Evolutionary conservation across 2,797 vertebrate species (phyloP), one percentile per base, ranked within the genome.

Genomic region (Sardinella longiceps): DNA sequence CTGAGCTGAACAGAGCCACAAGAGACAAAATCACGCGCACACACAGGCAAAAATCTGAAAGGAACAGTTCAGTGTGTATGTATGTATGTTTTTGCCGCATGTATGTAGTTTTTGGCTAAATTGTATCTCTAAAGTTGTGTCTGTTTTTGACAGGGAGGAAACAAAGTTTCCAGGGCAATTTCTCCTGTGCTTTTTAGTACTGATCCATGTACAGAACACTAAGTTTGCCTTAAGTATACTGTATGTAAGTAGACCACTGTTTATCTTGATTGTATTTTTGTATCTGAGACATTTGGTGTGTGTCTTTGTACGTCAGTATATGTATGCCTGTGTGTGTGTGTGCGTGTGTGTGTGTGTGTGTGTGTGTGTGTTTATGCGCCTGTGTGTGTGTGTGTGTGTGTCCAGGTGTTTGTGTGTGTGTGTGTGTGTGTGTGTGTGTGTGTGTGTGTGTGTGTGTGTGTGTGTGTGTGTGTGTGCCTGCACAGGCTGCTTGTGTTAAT

Each of bases 401-500:
- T 83, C 37, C 58, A 53, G 87, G 83, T 88, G 89, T 85, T 88
- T 89, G 88, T 89, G 85, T 86, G n/a, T n/a, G n/a, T n/a, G n/a
- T n/a, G n/a, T n/a, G n/a, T n/a, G n/a, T n/a, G n/a, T n/a, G 58
- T 60, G n/a, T 60, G 58, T 60, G 58, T 60, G 58, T 60, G 56
- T 60, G 56, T 60, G 56, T 60, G 56, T 25, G 56, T 60, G n/a
- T 63, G n/a, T 63, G 9, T 30, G 60, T 66, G 60, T 30, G 60
- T 28, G 25, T 30, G 25, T 66, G 60, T 28, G 87, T 74, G 87
- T 87, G 85, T 90, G 91, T 91, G 93, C 39, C 82, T 85, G 83
- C 82, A 82, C 53, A 56, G 87, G 84, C 86, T 88, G 89, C 86
- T 88, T 89, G 88, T 89, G 85, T 86, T 88, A 86, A 87, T 84